phyloP scores from a whole-genome alignment of 2,888 invertebrate genomes.

The Polydrusus tereticollis region DNA sequence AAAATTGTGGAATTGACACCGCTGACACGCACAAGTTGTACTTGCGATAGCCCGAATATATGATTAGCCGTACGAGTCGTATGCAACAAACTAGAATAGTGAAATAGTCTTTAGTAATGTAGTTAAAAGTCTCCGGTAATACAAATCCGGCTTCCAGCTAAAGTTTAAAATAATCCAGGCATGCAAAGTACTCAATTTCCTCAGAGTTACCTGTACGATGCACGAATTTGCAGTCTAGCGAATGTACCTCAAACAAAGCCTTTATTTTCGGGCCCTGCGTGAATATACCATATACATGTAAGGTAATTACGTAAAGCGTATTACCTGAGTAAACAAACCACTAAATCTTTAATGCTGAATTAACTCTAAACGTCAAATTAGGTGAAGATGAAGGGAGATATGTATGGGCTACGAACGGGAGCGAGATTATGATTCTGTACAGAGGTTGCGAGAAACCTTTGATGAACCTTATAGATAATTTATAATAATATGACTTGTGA shows the following conservation, averaged over 20 bases:
- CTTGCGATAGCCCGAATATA: too few relatives aligned
- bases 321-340: slow-evolving; percentile 32
- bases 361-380: slow-evolving; percentile 28
- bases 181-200: background rate
- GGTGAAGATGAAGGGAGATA: slow-evolving; percentile 8
- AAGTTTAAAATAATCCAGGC: background rate
- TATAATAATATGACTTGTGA: too few relatives aligned
- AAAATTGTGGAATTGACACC: too few relatives aligned
- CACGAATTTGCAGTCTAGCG: background rate
- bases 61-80: too few relatives aligned
- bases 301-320: slow-evolving; percentile 30
- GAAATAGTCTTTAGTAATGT: too few relatives aligned
- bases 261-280: slow-evolving; percentile 25
- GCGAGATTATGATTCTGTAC: background rate
- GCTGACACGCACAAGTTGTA: too few relatives aligned
- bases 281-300: slow-evolving; percentile 36
- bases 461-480: too few relatives aligned
- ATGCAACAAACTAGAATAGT: too few relatives aligned
- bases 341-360: slow-evolving; percentile 32
- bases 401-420: background rate
- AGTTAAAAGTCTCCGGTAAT: too few relatives aligned
- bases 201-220: slow-evolving; percentile 1
- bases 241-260: slow-evolving; percentile 5
- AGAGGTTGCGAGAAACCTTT: too few relatives aligned
- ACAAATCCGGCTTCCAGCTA: background rate